Percentiles rank a stretch among this genome's conserved stretches.
Evolutionary conservation across 2,888 invertebrate species (phyloP).

Genomic region (Ornithoptera alexandrae): DNA sequence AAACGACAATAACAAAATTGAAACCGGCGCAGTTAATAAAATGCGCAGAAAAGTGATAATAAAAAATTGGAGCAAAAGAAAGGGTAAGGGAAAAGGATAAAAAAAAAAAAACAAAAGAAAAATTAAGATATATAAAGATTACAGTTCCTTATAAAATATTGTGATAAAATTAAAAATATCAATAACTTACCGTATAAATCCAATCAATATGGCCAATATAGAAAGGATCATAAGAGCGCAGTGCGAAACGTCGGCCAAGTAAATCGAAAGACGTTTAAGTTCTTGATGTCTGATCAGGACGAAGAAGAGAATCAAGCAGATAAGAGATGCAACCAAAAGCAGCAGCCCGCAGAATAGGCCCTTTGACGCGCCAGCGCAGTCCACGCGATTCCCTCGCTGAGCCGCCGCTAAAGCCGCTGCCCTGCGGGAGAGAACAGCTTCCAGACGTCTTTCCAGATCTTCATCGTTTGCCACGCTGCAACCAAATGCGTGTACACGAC

Average conservation of each 20-base stretch:
- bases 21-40: constrained; percentile 22
- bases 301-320: constrained; percentile 97
- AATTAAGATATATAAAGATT: constrained; percentile 40
- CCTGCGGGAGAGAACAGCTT: constrained; percentile 92
- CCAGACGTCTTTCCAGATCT: constrained; percentile 92
- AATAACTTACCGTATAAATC: constrained; percentile 88
- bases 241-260: constrained; percentile 94
- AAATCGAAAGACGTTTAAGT: constrained; percentile 91
- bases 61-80: constrained; percentile 28
- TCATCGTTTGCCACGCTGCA: constrained; percentile 84
- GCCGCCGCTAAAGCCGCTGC: constrained; percentile 92
- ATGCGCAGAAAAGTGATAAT: constrained; percentile 18
- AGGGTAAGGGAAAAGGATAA: constrained; percentile 34
- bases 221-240: constrained; percentile 92
- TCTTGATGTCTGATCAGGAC: constrained; percentile 93
- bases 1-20: background rate
- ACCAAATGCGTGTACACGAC: constrained; percentile 68
- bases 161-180: constrained; percentile 27
- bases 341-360: constrained; percentile 95
- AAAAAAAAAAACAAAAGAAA: constrained; percentile 41
- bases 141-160: constrained; percentile 36
- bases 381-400: constrained; percentile 90
- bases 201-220: constrained; percentile 93
- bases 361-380: constrained; percentile 96
- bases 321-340: constrained; percentile 92